Percentiles rank a stretch among this genome's conserved stretches.
These are phyloP conservation scores for Plutella xylostella DNA, from an alignment of 2,888 invertebrate species.

Conservation along the genomic window DNA sequence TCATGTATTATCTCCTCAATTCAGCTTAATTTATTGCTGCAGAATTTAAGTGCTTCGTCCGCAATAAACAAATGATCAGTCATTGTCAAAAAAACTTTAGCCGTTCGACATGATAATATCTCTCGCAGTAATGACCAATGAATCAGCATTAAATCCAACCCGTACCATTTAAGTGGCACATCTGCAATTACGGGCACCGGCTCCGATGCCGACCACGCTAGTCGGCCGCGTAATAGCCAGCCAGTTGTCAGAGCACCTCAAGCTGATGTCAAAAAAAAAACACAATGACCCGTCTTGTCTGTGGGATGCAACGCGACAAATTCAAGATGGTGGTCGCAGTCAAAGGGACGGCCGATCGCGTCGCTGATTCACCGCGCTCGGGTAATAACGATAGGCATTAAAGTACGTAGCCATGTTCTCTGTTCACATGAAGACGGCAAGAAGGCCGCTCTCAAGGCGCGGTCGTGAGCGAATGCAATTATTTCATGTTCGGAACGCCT, in stretches of 20 bases:
- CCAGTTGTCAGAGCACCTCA: conserved; percentile 28
- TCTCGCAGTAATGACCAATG: conserved; percentile 35
- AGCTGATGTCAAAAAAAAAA: conserved; percentile 35
- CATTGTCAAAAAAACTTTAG: conserved; percentile 22
- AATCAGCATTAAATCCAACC: conserved; percentile 42
- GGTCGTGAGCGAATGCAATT: conserved; percentile 52
- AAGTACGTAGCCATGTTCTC: conserved; percentile 29
- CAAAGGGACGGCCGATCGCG: conserved; percentile 28
- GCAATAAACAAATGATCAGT: conserved; percentile 26
- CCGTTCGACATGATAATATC: conserved; percentile 31
- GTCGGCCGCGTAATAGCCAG: conserved; percentile 39
- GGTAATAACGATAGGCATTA: conserved; percentile 44
- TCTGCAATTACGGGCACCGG: conserved; percentile 28
- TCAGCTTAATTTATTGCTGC: conserved; percentile 7
- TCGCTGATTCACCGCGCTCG: conserved; percentile 31
- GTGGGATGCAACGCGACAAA: conserved; percentile 49
- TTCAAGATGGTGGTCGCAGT: conserved; percentile 23
- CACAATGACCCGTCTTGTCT: conserved; percentile 46
- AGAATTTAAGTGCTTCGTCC: conserved; percentile 5
- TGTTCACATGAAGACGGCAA: conserved; percentile 21
- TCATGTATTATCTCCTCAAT: conserved; percentile 2
- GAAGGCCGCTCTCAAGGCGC: conserved; percentile 49
- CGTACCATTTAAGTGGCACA: conserved; percentile 27
- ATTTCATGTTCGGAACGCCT: conserved; percentile 31
- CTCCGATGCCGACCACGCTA: conserved; percentile 24